Evolutionary conservation across 2,797 vertebrate species (phyloP), one percentile per base, ranked within the genome.

Genomic region (Mycteria americana): DNA sequence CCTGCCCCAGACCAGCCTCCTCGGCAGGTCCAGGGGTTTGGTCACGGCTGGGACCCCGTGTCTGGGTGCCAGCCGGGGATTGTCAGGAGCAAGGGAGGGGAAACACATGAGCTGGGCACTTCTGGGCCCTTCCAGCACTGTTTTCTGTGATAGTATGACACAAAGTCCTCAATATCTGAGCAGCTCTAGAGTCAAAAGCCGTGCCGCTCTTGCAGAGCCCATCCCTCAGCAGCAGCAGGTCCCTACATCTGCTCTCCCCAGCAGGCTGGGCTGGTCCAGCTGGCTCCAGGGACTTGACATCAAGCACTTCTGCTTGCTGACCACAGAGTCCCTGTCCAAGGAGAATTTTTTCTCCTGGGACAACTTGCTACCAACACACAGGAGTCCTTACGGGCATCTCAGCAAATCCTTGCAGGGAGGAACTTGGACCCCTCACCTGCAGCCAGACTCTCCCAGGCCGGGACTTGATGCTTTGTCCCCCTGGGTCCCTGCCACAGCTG

Each of bases 21-120:
- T 2, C 0, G 1, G 53, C 72, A 35, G 73, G 33, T 39, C 56
- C 56, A 31, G 64, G 33, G 63, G 63, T 88, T 70, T 51, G 73
- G 69, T 35, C 67, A 15, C 0, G 1, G 67, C 65, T 0, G 0
- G 63, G 56, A 50, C 53, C 74, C 51, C 1, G 1, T 10, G 14
- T 13, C 65, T 63, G 77, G 53, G 87, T 63, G 39, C 41, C 78
- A 79, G 65, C 14, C 9, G 10, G 64, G 51, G 56, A 19, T 23
- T 59, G 46, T 28, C 69, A 24, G 75, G 33, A 79, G 63, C 25
- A 30, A 76, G 41, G 45, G 31, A 37, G 9, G 22, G 67, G 25
- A 65, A 82, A 72, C 5, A 31, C 63, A 10, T 4, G 13, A 76
- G 21, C 41, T 33, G 59, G n/a, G 76, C 41, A 30, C 23, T 63